Evolutionary conservation across 2,797 vertebrate species (phyloP).

Genomic region (Pogonophryne albipinna): DNA sequence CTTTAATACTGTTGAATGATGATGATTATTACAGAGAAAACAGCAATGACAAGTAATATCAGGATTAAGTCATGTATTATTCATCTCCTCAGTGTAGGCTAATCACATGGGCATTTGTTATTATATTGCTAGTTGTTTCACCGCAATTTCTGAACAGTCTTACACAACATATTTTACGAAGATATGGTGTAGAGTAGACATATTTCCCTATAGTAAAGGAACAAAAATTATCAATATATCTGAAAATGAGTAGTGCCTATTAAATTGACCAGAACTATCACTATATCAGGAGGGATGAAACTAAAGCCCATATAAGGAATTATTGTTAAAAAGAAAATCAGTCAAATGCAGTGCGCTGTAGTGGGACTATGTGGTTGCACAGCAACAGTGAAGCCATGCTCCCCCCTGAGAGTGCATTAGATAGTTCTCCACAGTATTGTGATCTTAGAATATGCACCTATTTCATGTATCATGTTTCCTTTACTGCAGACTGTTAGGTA

Average conservation of each 20-base stretch:
- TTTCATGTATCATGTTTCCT: constrained; percentile 80
- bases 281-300: constrained; percentile 27
- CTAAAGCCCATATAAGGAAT: constrained; percentile 23
- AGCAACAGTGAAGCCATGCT: constrained; percentile 27
- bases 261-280: constrained; percentile 31
- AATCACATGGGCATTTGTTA: constrained; percentile 57
- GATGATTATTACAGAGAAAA: constrained; percentile 41
- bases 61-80: constrained; percentile 62
- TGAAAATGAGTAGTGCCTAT: constrained; percentile 20
- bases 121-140: constrained; percentile 21
- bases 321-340: constrained; percentile 35
- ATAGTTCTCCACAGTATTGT: constrained; percentile 53
- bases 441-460: constrained; percentile 69
- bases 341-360: constrained; percentile 21
- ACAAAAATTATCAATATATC: constrained; percentile 38
- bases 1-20: constrained; percentile 56
- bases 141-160: constrained; percentile 18
- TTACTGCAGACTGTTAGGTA: constrained; percentile 71
- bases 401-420: constrained; percentile 55
- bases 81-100: constrained; percentile 48
- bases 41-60: constrained; percentile 46
- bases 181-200: constrained; percentile 34
- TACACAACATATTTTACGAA: constrained; percentile 40
- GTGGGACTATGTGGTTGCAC: constrained; percentile 17
- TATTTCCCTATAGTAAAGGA: constrained; percentile 36